Percentiles rank a stretch among this genome's conserved stretches.
Conservation (phyloP, 1,140 invertebrate species). For the Chironomus striatipennis region DNA sequence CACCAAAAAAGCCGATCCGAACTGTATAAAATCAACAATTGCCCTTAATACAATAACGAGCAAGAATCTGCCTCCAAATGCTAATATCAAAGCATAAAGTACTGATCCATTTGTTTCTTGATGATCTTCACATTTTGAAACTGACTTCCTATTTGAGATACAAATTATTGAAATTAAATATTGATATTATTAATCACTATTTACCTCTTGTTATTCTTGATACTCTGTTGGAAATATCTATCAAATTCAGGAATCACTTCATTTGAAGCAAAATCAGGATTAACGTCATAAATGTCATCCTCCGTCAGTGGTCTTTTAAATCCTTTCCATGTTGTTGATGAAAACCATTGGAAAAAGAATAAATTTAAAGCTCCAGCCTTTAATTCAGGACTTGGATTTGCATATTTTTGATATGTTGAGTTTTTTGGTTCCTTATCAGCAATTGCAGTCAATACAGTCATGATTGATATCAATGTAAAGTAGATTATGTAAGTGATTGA, state of each 20-base stretch:
- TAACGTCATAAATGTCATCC: slow-evolving; percentile 80
- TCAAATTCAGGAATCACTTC: slow-evolving; percentile 73
- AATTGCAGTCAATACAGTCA: slow-evolving; percentile 69
- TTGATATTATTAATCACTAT: too few species aligned
- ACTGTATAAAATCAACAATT: slow-evolving; percentile 72
- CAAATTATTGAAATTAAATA: too few species aligned
- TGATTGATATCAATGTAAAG: slow-evolving; percentile 56
- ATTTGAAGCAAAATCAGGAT: slow-evolving; percentile 63
- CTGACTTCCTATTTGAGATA: slow-evolving; percentile 41
- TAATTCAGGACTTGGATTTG: slow-evolving; percentile 78
- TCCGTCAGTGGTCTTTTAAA: slow-evolving; percentile 67
- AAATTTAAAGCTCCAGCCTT: slow-evolving; percentile 71
- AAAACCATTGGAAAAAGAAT: slow-evolving; percentile 84
- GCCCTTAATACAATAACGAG: slow-evolving; percentile 67
- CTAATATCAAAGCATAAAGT: slow-evolving; percentile 43
- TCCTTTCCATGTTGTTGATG: slow-evolving; percentile 64
- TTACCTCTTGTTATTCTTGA: slow-evolving; percentile 36
- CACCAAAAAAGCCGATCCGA: slow-evolving; percentile 69
- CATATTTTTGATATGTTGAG: slow-evolving; percentile 52
- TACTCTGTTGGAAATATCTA: slow-evolving; percentile 59
- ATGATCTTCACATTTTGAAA: too few species aligned
- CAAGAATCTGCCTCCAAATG: slow-evolving; percentile 70
- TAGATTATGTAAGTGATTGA: slow-evolving; percentile 70
- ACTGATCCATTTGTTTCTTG: background rate
- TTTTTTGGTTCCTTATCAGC: slow-evolving; percentile 59